Percentiles rank a stretch among this genome's conserved stretches.
Evolutionary conservation across 2,888 invertebrate species (phyloP).

Genomic region (Strigamia crassipes): DNA sequence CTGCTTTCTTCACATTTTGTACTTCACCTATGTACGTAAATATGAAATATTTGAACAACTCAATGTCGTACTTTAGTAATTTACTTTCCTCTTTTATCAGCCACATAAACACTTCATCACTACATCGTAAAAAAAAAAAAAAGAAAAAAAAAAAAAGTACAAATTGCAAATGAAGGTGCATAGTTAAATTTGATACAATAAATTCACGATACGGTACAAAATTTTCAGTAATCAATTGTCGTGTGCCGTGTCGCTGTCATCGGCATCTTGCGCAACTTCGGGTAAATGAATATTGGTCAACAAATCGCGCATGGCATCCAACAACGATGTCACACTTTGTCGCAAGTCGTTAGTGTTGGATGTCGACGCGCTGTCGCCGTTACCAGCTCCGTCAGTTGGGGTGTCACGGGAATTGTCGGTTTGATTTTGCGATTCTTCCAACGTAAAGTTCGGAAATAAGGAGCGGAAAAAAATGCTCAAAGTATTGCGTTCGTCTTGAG

Average conservation of each 20-base stretch:
- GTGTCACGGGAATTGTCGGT: slow-evolving; percentile 26
- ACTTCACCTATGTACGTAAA: not conserved
- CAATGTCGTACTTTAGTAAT: not conserved
- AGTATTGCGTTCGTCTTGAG: slow-evolving; percentile 55
- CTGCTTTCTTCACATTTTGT: slow-evolving; percentile 2
- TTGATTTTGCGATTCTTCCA: slow-evolving; percentile 55
- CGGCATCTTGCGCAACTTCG: slow-evolving; percentile 63
- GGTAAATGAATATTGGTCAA: slow-evolving; percentile 69
- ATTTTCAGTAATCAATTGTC: slow-evolving; percentile 4
- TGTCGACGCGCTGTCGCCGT: slow-evolving; percentile 51
- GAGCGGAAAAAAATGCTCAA: slow-evolving; percentile 69
- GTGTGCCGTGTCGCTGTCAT: slow-evolving; percentile 53
- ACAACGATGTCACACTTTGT: slow-evolving; percentile 69
- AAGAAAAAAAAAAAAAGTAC: not conserved
- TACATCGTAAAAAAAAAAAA: not conserved
- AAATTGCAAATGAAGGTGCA: slow-evolving; percentile 12
- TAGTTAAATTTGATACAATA: not conserved
- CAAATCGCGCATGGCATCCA: slow-evolving; percentile 75
- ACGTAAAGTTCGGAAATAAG: slow-evolving; percentile 71
- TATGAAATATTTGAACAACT: not conserved
- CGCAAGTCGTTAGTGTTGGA: slow-evolving; percentile 63
- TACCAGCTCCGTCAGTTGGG: slow-evolving; percentile 55
- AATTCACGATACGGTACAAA: not conserved
- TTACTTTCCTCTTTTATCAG: not conserved
- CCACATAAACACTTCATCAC: not conserved